Percentiles rank a stretch among this genome's conserved stretches.
phyloP scores from a whole-genome alignment of 2,888 invertebrate genomes.

The Trachelus stipa region DNA sequence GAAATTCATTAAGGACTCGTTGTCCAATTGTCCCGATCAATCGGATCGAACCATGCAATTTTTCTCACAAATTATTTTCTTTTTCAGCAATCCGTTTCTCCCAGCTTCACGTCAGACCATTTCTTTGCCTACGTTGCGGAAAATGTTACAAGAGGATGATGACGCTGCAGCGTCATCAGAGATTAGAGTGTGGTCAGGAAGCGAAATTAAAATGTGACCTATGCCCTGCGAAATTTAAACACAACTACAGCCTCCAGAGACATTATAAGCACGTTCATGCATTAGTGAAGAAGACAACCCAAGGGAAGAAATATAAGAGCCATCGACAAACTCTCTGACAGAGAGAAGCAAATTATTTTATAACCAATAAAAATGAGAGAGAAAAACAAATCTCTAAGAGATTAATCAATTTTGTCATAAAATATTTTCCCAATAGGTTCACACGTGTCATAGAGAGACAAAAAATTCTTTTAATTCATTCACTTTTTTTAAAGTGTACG shows the following conservation, averaged over 20 bases:
- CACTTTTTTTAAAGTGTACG: neutral
- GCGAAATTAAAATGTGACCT: constrained; percentile 66
- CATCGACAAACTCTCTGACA: neutral
- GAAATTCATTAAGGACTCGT: constrained; percentile 1
- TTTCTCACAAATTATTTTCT: constrained; percentile 29
- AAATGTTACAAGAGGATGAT: constrained; percentile 55
- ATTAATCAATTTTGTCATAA: neutral
- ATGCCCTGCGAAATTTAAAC: constrained; percentile 62
- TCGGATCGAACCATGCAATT: neutral
- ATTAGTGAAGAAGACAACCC: neutral
- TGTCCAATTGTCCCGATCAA: neutral
- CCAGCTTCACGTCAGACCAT: constrained; percentile 36
- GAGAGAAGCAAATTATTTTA: neutral
- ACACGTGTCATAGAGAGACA: neutral
- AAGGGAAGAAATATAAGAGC: neutral
- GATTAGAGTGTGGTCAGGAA: constrained; percentile 68
- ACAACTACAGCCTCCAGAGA: constrained; percentile 59
- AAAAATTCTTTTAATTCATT: neutral
- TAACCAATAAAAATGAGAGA: neutral
- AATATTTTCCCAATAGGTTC: neutral
- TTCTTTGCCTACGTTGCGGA: constrained; percentile 57
- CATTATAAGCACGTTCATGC: constrained; percentile 39
- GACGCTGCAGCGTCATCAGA: constrained; percentile 65
- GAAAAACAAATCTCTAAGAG: neutral
- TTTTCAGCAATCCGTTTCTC: constrained; percentile 49